phyloP scores from a whole-genome alignment of 2,113 vertebrate genomes.

The Syngnathus scovelli region DNA sequence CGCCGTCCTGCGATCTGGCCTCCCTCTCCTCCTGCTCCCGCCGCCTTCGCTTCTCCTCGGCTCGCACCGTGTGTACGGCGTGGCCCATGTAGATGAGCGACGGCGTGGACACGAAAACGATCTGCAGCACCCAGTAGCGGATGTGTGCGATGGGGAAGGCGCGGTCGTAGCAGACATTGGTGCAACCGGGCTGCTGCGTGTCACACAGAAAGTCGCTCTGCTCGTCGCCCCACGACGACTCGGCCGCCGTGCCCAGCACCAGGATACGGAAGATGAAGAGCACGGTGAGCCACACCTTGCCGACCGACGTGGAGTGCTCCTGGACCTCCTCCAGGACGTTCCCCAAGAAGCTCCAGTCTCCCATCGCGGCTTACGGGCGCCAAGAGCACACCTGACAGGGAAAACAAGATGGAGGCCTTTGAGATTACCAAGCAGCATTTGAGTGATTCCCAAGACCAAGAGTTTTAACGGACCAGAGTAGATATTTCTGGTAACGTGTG shows the following conservation, averaged over 20 bases:
- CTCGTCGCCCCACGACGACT: constrained; percentile 96
- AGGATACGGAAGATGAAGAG: constrained; percentile 98
- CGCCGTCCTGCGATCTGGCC: constrained; percentile 35
- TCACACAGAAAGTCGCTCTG: constrained; percentile 92
- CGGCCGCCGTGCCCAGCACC: constrained; percentile 88
- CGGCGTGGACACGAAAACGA: constrained; percentile 94
- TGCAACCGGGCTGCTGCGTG: constrained; percentile 88
- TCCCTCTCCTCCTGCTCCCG: constrained; percentile 66
- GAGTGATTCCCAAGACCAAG: too few species aligned
- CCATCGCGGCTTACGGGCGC: constrained; percentile 74
- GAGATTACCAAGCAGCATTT: constrained; percentile 3
- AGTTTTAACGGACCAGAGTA: too few species aligned
- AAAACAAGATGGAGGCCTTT: constrained; percentile 3
- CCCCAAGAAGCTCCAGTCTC: constrained; percentile 94
- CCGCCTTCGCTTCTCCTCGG: constrained; percentile 80
- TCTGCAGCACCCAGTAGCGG: constrained; percentile 95
- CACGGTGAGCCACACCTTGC: constrained; percentile 93
- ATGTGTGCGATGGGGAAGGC: constrained; percentile 97
- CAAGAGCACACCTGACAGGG: constrained; percentile 25
- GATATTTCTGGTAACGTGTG: too few species aligned
- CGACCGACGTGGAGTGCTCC: constrained; percentile 93
- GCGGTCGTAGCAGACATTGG: constrained; percentile 93
- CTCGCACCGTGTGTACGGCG: constrained; percentile 83
- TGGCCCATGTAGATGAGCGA: constrained; percentile 95
- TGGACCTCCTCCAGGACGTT: constrained; percentile 95